Conservation (phyloP, 1,140 invertebrate genomes). For the Euura lappo region DNA sequence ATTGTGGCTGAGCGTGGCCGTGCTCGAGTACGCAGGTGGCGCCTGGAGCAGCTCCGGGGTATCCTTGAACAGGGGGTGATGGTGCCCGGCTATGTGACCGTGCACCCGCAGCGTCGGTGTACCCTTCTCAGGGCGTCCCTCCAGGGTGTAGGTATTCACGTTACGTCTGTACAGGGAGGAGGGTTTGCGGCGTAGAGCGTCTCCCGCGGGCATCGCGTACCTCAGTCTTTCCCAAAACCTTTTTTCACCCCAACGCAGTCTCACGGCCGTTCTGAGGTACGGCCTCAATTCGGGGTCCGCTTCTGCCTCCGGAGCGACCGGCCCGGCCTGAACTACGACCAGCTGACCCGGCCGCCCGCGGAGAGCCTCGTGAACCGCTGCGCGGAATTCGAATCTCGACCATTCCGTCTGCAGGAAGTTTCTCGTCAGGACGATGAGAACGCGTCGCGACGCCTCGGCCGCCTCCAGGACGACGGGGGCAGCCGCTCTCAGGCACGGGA, state of each 20-base stretch:
- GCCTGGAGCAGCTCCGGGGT: conserved; percentile 51
- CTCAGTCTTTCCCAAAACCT: conserved; percentile 91
- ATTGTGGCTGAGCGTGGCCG: conserved; percentile 42
- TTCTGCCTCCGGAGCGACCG: conserved; percentile 78
- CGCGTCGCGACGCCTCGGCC: conserved; percentile 81
- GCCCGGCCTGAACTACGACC: conserved; percentile 85
- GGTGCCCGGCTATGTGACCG: conserved; percentile 56
- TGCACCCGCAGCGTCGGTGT: conserved; percentile 59
- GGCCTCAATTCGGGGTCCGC: conserved; percentile 86
- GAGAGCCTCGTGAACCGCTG: conserved; percentile 84
- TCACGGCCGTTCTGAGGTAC: conserved; percentile 83
- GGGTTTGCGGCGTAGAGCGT: conserved; percentile 54
- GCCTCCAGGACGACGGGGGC: conserved; percentile 83
- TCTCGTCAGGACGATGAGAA: conserved; percentile 80
- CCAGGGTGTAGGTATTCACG: conserved; percentile 78
- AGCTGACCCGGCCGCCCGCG: conserved; percentile 83
- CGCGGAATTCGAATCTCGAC: conserved; percentile 83
- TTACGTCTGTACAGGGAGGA: conserved; percentile 71
- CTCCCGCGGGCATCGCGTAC: conserved; percentile 81
- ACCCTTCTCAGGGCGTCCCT: conserved; percentile 64
- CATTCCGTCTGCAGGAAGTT: conserved; percentile 88
- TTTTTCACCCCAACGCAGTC: conserved; percentile 87
- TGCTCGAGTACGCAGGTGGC: conserved; percentile 62
- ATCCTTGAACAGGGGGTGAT: conserved; percentile 59
- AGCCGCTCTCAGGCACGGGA: conserved; percentile 78